These are phyloP conservation scores for Poecile montanus DNA, from an alignment of 2,797 vertebrate species.

Conservation along the genomic window DNA sequence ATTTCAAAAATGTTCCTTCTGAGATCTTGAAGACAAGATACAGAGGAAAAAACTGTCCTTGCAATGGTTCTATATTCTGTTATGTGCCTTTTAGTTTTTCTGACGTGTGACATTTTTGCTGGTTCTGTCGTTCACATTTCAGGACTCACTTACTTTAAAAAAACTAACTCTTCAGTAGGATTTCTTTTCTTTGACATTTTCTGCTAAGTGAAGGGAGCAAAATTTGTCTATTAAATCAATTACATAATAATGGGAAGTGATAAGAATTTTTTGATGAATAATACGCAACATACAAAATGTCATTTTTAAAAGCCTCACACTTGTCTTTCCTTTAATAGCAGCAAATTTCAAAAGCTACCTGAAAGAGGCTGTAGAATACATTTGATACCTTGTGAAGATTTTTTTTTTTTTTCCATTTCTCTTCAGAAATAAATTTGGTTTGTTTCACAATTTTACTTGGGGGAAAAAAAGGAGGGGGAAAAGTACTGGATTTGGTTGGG, in stretches of 20 bases:
- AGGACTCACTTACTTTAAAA: background rate
- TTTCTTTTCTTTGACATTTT: background rate
- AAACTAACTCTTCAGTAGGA: background rate
- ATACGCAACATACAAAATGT: background rate
- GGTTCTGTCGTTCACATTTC: background rate
- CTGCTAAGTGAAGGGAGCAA: background rate
- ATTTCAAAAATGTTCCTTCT: slow-evolving; percentile 12
- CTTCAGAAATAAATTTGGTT: background rate
- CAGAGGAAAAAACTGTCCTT: background rate
- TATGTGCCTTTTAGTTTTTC: background rate
- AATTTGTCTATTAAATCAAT: background rate
- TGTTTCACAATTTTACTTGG: background rate
- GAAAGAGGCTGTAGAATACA: background rate
- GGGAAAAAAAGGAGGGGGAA: rapidly evolving
- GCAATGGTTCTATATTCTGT: background rate
- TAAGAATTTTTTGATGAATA: background rate
- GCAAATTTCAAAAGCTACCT: background rate
- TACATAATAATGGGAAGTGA: background rate
- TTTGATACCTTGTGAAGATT: background rate
- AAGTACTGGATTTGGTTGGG: background rate
- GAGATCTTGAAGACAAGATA: background rate
- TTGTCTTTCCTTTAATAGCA: background rate
- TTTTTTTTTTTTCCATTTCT: background rate
- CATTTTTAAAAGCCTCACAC: rapidly evolving
- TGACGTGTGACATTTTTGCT: background rate